Percentiles rank a stretch among this genome's conserved stretches.
Conservation (phyloP, 1,140 invertebrate genomes). For the Nilaparvata lugens region DNA sequence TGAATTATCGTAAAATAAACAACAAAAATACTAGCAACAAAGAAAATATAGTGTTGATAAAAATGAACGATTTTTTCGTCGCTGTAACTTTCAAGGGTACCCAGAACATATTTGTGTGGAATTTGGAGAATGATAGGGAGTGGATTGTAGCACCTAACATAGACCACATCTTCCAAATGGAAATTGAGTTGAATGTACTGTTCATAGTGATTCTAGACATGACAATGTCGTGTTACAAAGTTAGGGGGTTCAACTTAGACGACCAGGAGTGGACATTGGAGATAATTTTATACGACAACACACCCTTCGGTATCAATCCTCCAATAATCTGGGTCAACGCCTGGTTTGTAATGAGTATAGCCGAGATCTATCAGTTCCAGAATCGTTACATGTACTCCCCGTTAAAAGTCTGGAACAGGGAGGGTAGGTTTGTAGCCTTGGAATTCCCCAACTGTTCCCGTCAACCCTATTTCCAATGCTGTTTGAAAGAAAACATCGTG, state of each 20-base stretch:
- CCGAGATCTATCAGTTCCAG: not conserved
- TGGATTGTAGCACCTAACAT: not conserved
- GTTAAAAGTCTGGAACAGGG: not conserved
- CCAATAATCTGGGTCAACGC: not conserved
- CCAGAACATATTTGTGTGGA: not conserved
- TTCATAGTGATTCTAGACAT: not conserved
- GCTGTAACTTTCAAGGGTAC: not conserved
- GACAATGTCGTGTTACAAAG: not conserved
- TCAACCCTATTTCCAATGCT: constrained; percentile 1
- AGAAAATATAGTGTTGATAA: not conserved
- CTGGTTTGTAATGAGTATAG: not conserved
- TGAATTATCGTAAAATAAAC: not conserved
- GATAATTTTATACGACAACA: not conserved
- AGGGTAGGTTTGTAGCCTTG: not conserved
- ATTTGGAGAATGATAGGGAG: not conserved
- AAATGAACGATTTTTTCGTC: not conserved
- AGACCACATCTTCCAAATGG: not conserved
- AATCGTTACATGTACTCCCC: not conserved
- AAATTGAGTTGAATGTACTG: not conserved
- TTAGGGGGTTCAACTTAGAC: not conserved
- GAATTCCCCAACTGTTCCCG: not conserved
- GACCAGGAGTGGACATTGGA: not conserved
- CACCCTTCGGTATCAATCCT: not conserved
- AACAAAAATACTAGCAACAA: not conserved
- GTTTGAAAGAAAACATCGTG: not conserved